phyloP scores from a whole-genome alignment of 2,797 vertebrate genomes.

The Tokudaia tokunoshimensis region DNA sequence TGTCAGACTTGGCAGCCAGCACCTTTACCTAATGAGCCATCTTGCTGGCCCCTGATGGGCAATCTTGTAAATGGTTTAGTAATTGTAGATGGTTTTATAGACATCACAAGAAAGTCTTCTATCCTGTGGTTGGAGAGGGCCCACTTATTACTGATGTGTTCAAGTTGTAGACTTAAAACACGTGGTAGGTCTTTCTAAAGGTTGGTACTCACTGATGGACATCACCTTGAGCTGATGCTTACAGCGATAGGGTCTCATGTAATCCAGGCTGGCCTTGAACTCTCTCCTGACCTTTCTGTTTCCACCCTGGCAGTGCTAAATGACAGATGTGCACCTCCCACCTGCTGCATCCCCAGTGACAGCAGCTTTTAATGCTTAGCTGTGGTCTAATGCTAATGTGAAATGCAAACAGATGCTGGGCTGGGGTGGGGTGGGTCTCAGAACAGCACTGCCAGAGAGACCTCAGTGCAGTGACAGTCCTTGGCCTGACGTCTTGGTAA shows the following conservation, averaged over 20 bases:
- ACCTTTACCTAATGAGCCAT: background rate
- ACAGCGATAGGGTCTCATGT: background rate
- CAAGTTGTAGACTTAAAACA: background rate
- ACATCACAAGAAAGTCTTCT: background rate
- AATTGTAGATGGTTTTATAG: background rate
- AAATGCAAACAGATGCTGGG: background rate
- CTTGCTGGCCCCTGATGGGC: background rate
- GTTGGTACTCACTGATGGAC: background rate
- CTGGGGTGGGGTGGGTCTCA: background rate
- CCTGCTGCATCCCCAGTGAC: background rate
- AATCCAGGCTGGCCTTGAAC: background rate
- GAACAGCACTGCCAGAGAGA: background rate
- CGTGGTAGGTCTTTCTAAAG: background rate
- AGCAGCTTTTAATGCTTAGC: background rate
- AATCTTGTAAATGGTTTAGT: background rate
- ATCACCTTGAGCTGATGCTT: background rate
- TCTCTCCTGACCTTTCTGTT: background rate
- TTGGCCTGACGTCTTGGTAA: background rate
- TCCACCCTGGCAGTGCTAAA: background rate
- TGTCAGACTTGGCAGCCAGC: background rate
- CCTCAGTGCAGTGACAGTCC: background rate
- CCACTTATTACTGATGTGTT: background rate
- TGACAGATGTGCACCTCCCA: background rate
- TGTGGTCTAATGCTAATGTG: background rate
- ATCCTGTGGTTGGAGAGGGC: background rate